A percentile compares a stretch with the other conserved stretches of the same genome.
Conservation (phyloP, 2,797 vertebrate species). For the Brotula barbata region DNA sequence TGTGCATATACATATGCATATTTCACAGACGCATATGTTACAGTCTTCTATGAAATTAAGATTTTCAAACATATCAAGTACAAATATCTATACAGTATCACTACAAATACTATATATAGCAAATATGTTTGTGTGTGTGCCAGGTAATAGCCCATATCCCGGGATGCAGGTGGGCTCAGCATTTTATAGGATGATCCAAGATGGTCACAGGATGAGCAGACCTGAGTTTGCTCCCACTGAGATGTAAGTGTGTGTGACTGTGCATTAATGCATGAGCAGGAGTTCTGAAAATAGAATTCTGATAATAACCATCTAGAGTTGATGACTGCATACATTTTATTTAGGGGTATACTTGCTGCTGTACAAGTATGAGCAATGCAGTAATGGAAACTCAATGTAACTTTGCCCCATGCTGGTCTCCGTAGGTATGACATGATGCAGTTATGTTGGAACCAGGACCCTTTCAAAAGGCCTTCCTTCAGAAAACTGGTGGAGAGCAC, state of each 20-base stretch:
- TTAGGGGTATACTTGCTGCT: too few species aligned
- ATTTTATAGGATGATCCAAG: conserved; percentile 97
- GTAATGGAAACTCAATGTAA: too few species aligned
- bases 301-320: too few species aligned
- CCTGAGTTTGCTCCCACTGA: conserved; percentile 89
- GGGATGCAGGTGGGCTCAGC: conserved; percentile 93
- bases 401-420: conserved; percentile 10
- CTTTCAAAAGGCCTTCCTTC: conserved; percentile 91
- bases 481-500: conserved; percentile 92
- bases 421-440: conserved; percentile 94
- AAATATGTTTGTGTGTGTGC: conserved; percentile 33
- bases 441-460: conserved; percentile 93
- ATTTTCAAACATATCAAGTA: too few species aligned
- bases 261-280: too few species aligned
- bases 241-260: conserved; percentile 81
- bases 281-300: too few species aligned
- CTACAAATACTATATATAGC: neutral
- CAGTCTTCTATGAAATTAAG: too few species aligned
- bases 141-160: conserved; percentile 95
- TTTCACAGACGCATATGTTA: too few species aligned
- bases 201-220: conserved; percentile 92
- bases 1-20: too few species aligned
- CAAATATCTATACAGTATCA: too few species aligned
- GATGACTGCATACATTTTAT: too few species aligned
- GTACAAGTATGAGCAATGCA: too few species aligned